Percentiles rank a stretch among this genome's conserved stretches.
phyloP scores from a whole-genome alignment of 2,113 vertebrate genomes.

The Arizona elegans region DNA sequence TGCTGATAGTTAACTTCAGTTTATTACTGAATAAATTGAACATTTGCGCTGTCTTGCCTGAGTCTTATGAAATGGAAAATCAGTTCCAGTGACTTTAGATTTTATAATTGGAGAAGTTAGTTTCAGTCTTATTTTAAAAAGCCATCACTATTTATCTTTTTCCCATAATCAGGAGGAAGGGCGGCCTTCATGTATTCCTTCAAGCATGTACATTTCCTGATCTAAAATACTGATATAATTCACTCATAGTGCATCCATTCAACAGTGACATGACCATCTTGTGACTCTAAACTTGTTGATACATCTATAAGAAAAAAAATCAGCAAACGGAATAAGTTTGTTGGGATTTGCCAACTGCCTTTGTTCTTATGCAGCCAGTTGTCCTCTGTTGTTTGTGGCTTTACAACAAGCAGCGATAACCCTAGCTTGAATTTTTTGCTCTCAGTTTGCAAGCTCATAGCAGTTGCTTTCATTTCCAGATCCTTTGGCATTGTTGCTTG shows the following conservation, averaged over 20 bases:
- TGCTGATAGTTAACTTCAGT: background rate
- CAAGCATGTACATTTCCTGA: background rate
- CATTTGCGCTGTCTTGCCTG: background rate
- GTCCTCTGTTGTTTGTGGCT: fast-evolving
- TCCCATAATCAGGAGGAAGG: background rate
- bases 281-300: background rate
- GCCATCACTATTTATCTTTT: background rate
- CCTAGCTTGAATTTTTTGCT: background rate
- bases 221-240: too few species aligned
- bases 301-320: fast-evolving
- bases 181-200: background rate
- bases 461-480: background rate
- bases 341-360: fast-evolving
- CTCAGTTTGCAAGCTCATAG: background rate
- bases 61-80: background rate
- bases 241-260: background rate
- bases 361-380: background rate
- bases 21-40: background rate
- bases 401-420: background rate
- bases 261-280: background rate
- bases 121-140: background rate
- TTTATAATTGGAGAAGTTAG: background rate
- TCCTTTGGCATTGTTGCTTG: background rate
- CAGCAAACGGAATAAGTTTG: constrained; percentile 18
- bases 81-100: background rate